Evolutionary conservation across 2,113 vertebrate genomes (phyloP).

Genomic region (Ceyx margarethae): DNA sequence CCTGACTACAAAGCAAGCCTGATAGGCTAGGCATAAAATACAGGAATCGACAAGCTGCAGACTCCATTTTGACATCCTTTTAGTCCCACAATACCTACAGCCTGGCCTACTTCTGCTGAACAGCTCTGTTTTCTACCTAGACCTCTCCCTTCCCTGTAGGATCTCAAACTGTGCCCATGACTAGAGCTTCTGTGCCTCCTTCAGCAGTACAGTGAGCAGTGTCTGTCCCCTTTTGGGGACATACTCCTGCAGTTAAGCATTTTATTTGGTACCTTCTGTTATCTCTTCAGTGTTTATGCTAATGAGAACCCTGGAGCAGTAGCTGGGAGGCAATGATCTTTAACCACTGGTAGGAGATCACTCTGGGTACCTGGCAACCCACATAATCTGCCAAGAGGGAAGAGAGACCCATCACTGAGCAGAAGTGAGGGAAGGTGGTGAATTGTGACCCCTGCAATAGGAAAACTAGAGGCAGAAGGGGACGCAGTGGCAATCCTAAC

Average conservation of each 20-base stretch:
- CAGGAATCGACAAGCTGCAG: not conserved
- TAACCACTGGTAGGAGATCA: not conserved
- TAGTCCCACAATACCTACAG: not conserved
- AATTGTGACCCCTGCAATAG: not conserved
- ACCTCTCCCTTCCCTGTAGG: not conserved
- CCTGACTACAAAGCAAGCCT: not conserved
- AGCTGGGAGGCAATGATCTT: not conserved
- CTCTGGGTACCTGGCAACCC: not conserved
- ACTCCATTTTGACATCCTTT: not conserved
- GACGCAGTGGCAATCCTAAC: not conserved
- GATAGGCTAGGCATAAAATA: not conserved
- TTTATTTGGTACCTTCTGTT: not conserved
- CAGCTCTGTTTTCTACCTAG: not conserved
- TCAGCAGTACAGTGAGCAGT: not conserved
- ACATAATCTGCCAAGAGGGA: not conserved
- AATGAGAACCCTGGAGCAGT: not conserved
- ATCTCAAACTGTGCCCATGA: not conserved
- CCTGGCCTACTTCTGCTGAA: not conserved
- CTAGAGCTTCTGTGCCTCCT: not conserved
- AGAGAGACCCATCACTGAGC: not conserved
- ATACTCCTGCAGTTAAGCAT: not conserved
- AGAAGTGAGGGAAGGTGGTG: not conserved
- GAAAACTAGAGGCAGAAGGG: not conserved
- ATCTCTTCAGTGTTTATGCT: not conserved
- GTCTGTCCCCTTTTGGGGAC: not conserved